A percentile compares a stretch with the other conserved stretches of the same genome.
phyloP scores from a whole-genome alignment of 1,140 invertebrate genomes.

The Propsilocerus akamusi region DNA sequence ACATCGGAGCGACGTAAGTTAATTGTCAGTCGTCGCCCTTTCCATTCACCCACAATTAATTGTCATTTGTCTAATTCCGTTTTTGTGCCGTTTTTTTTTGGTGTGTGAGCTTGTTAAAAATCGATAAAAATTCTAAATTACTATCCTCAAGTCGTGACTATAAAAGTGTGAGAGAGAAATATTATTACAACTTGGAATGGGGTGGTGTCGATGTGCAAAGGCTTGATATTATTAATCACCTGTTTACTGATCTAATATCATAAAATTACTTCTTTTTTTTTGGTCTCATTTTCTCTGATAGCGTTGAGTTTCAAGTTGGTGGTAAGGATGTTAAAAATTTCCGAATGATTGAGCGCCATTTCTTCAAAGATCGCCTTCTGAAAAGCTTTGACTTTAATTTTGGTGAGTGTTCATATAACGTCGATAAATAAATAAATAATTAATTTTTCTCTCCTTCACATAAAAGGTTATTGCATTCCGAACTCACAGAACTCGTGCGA shows the following conservation, averaged over 20 bases:
- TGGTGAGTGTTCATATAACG: no score
- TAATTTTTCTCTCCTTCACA: no score
- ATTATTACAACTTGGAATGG: background rate
- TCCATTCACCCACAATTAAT: background rate
- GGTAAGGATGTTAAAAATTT: constrained; percentile 83
- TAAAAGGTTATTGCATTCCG: constrained; percentile 93
- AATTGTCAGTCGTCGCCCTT: constrained; percentile 8
- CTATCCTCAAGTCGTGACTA: background rate
- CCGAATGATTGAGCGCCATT: constrained; percentile 96
- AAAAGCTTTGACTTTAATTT: constrained; percentile 99
- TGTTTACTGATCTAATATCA: background rate
- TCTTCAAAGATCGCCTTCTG: constrained; percentile 79
- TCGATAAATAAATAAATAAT: no score
- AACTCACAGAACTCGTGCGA: constrained; percentile 95
- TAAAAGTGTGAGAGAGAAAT: background rate
- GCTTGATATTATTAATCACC: background rate
- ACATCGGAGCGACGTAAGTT: constrained; percentile 86
- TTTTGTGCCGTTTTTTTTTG: background rate
- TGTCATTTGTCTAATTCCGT: background rate
- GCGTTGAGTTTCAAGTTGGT: constrained; percentile 93
- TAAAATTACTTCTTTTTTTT: background rate
- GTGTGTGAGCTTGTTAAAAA: background rate
- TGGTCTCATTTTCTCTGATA: constrained; percentile 28
- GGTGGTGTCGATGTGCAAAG: background rate
- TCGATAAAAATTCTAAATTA: constrained; percentile 4